A percentile compares a stretch with the other conserved stretches of the same genome.
phyloP scores from a whole-genome alignment of 2,888 invertebrate genomes.

The Drosophila prolongata region DNA sequence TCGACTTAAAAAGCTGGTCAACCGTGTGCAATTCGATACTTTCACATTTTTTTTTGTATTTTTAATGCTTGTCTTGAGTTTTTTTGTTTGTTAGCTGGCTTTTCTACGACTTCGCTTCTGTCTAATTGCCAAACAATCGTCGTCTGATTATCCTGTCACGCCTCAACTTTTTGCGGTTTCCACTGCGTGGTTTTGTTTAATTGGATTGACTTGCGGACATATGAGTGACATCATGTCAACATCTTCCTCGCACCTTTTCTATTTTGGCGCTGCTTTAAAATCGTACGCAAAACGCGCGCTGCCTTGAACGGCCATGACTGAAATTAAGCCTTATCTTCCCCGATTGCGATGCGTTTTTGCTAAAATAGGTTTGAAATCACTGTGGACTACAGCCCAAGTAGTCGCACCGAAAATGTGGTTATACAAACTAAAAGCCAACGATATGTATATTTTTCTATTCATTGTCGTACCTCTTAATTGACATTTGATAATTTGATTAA shows the following conservation, averaged over 20 bases:
- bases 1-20: constrained; percentile 69
- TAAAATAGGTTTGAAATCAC: background rate
- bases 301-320: constrained; percentile 69
- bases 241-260: constrained; percentile 57
- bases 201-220: constrained; percentile 71
- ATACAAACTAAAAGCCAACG: too few relatives aligned
- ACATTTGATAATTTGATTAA: too few relatives aligned
- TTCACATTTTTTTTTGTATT: constrained; percentile 44
- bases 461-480: too few relatives aligned
- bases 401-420: too few relatives aligned
- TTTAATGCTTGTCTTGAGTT: constrained; percentile 51
- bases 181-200: constrained; percentile 63
- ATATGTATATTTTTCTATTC: too few relatives aligned
- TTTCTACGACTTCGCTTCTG: constrained; percentile 69
- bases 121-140: constrained; percentile 76
- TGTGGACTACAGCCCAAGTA: too few relatives aligned
- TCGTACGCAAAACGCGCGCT: constrained; percentile 45
- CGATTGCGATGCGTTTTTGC: background rate
- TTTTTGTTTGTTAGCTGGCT: constrained; percentile 49
- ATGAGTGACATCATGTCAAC: constrained; percentile 72
- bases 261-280: constrained; percentile 47
- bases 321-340: constrained; percentile 54
- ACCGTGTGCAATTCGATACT: constrained; percentile 72
- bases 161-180: constrained; percentile 74
- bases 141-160: constrained; percentile 78